Evolutionary conservation across 2,113 vertebrate species (phyloP).

Genomic region (Ranitomeya variabilis): DNA sequence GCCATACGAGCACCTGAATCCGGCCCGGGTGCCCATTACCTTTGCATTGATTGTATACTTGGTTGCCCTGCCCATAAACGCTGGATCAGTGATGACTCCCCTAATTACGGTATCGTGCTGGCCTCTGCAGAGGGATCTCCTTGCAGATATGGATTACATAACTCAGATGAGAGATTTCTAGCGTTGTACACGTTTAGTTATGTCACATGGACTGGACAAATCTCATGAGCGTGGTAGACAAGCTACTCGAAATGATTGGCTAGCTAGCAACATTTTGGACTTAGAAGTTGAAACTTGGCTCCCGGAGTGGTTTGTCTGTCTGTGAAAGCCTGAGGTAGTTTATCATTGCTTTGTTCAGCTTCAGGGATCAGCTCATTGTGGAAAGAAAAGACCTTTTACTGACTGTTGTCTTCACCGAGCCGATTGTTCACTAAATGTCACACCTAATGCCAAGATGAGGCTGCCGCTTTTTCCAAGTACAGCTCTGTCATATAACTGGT

Average conservation of each 20-base stretch:
- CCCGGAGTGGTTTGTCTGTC: background rate
- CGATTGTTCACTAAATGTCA: conserved; percentile 34
- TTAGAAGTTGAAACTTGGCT: background rate
- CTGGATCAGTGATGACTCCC: too few relatives aligned
- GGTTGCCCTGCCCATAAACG: too few relatives aligned
- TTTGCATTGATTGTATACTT: too few relatives aligned
- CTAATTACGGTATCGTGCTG: too few relatives aligned
- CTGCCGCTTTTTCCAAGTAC: background rate
- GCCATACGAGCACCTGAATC: too few relatives aligned
- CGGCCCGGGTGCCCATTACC: too few relatives aligned
- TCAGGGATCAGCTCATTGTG: background rate
- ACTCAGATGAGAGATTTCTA: too few relatives aligned
- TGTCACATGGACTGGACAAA: background rate
- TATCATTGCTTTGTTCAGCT: background rate
- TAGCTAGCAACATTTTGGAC: background rate
- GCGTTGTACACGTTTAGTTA: too few relatives aligned
- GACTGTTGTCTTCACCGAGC: conserved; percentile 13
- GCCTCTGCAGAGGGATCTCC: too few relatives aligned
- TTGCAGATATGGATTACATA: too few relatives aligned
- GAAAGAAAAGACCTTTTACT: background rate
- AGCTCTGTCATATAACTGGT: background rate
- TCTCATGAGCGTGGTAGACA: background rate
- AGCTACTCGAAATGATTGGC: background rate
- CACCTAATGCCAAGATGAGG: background rate
- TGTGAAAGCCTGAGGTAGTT: background rate